Evolutionary conservation across 2,797 vertebrate species (phyloP).

Genomic region (Sciurus carolinensis): DNA sequence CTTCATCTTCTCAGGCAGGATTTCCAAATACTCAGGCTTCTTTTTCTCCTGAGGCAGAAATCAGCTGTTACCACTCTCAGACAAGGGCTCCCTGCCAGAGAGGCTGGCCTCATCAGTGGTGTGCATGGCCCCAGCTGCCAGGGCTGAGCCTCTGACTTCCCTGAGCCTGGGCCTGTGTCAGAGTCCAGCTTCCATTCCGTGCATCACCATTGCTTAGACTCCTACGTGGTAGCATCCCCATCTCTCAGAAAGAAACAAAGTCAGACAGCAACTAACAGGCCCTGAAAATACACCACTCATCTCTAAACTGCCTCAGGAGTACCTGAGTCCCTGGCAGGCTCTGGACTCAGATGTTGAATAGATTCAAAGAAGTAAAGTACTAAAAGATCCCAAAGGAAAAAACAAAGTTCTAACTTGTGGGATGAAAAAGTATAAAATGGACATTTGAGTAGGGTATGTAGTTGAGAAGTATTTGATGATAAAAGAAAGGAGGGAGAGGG

Average conservation of each 20-base stretch:
- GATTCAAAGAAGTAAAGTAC: background rate
- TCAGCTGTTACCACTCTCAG: background rate
- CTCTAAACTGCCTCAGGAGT: background rate
- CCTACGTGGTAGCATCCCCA: background rate
- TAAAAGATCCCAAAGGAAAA: background rate
- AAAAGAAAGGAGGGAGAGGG: background rate
- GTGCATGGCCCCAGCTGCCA: too few relatives aligned
- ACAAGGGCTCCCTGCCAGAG: background rate
- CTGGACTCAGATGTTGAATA: accelerated
- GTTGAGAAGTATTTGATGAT: background rate
- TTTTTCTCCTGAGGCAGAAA: slow-evolving; percentile 84
- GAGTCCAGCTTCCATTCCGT: background rate
- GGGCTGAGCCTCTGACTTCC: accelerated
- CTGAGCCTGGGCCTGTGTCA: accelerated
- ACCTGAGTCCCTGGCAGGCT: background rate
- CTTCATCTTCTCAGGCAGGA: slow-evolving; percentile 85
- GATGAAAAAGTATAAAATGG: background rate
- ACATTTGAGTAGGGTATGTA: background rate
- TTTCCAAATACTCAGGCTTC: slow-evolving; percentile 83
- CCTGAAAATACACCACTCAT: background rate
- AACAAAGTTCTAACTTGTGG: too few relatives aligned
- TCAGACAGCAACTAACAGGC: background rate
- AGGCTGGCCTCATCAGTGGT: background rate
- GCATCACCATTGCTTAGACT: background rate
- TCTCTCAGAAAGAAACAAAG: background rate